A percentile compares a stretch with the other conserved stretches of the same genome.
phyloP scores from a whole-genome alignment of 2,797 vertebrate species.

The Danio tinwini region DNA sequence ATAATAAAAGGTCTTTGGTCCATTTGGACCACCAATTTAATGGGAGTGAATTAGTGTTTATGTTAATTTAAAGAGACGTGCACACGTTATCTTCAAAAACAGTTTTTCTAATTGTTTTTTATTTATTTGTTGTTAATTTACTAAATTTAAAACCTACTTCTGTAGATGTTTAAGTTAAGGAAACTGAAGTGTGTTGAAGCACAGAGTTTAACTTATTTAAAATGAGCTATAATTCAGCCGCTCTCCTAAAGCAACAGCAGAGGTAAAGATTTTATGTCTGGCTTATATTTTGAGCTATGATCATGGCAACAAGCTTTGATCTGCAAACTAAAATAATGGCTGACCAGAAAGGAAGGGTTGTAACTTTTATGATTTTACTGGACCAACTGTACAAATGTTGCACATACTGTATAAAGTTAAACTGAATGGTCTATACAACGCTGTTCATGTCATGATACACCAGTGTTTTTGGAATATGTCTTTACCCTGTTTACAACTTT shows the following conservation, averaged over 20 bases:
- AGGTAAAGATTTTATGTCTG: neutral
- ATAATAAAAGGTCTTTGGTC: conserved; percentile 53
- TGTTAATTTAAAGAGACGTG: conserved; percentile 32
- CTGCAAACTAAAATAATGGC: neutral
- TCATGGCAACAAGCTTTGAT: neutral
- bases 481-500: no score
- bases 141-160: neutral
- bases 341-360: neutral
- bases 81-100: conserved; percentile 12
- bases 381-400: no score
- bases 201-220: neutral
- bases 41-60: conserved; percentile 63
- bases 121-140: no score
- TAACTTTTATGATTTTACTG: neutral
- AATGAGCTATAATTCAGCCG: neutral
- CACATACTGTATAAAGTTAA: neutral
- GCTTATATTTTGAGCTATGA: neutral
- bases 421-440: neutral
- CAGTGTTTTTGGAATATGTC: no score
- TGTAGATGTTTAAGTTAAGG: no score
- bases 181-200: neutral
- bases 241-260: neutral
- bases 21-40: conserved; percentile 56
- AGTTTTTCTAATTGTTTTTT: neutral
- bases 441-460: no score